A percentile compares a stretch with the other conserved stretches of the same genome.
Conservation (phyloP, 1,140 invertebrate genomes). For the Eueides isabella region DNA sequence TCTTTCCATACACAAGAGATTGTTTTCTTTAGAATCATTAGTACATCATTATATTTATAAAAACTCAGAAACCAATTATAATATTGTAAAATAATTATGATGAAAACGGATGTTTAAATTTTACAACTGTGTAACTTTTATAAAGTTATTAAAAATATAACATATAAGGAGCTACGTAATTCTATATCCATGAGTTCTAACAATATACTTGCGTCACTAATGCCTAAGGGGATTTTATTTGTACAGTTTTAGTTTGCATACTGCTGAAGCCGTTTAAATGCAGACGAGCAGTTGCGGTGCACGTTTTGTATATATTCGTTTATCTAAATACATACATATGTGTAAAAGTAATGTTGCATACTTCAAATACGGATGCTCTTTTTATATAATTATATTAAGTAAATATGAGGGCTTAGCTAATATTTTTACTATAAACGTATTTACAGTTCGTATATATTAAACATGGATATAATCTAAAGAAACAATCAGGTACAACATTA, state of each 20-base stretch:
- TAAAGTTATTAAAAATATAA: no score
- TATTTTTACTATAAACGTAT: no score
- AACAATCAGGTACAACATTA: no score
- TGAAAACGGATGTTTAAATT: no score
- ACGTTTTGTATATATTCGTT: conserved; percentile 8
- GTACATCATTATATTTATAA: no score
- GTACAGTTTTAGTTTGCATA: conserved; percentile 23
- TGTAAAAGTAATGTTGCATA: background rate
- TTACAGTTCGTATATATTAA: no score
- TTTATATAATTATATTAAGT: background rate
- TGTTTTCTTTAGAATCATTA: no score
- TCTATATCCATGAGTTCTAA: background rate
- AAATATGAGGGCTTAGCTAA: background rate
- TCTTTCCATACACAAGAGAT: no score
- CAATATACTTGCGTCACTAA: conserved; percentile 15
- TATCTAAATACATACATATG: background rate
- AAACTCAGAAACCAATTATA: no score
- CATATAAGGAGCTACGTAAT: background rate
- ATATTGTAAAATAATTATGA: background rate
- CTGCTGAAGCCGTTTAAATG: conserved; percentile 28
- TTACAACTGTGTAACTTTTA: no score
- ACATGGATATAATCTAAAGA: no score
- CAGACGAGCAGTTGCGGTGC: conserved; percentile 10
- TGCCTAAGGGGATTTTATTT: conserved; percentile 27
- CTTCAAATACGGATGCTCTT: background rate